Conservation (phyloP, 2,797 vertebrate genomes). For the Premnoplex brunnescens region DNA sequence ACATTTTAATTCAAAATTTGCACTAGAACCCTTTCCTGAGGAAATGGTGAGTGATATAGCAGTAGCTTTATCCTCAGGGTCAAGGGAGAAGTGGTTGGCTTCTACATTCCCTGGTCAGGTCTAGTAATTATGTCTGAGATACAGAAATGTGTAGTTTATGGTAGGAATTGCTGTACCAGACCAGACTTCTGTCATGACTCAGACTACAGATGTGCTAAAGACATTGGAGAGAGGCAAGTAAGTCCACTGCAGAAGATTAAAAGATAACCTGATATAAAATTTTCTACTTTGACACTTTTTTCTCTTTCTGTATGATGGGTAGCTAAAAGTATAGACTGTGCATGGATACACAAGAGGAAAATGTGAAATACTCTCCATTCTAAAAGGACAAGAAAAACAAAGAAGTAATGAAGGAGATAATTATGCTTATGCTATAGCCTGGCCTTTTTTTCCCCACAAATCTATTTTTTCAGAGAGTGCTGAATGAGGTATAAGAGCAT, state of each 20-base stretch:
- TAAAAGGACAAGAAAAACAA: not conserved
- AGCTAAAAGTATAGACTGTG: not conserved
- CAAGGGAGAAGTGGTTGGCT: not conserved
- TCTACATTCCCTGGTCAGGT: not conserved
- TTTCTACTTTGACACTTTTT: not conserved
- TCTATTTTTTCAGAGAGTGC: not conserved
- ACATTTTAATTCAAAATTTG: not conserved
- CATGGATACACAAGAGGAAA: not conserved
- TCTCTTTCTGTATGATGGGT: not conserved
- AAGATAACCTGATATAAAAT: not conserved
- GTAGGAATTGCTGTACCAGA: not conserved
- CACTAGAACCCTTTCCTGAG: not conserved
- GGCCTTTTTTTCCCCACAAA: not conserved
- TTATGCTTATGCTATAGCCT: not conserved
- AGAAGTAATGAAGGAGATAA: not conserved
- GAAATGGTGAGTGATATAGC: not conserved
- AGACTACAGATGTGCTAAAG: accelerated
- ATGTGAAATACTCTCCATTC: not conserved
- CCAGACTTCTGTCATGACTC: not conserved
- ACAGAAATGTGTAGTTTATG: accelerated
- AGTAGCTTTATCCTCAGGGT: not conserved
- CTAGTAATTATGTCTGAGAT: not conserved
- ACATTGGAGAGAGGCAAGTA: not conserved
- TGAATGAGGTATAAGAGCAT: not conserved
- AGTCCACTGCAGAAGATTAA: not conserved